These are phyloP conservation scores for Cuniculus paca DNA, from an alignment of 2,797 vertebrate genomes.

Conservation along the genomic window DNA sequence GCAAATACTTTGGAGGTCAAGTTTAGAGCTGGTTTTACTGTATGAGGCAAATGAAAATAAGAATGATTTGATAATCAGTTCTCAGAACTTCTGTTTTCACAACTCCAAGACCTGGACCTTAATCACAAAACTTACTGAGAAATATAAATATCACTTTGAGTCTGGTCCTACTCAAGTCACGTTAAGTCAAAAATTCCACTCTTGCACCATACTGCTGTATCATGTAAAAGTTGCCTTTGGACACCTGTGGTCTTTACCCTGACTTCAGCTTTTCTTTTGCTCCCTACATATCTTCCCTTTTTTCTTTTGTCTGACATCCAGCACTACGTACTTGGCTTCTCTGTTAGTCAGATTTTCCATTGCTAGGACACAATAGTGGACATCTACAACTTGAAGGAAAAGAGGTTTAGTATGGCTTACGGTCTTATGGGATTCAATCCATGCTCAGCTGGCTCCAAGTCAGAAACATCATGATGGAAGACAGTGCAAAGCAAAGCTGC, in stretches of 20 bases:
- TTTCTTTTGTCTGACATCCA: neutral
- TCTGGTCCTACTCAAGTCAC: neutral
- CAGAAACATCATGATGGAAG: neutral
- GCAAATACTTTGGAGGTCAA: no score
- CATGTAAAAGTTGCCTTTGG: neutral
- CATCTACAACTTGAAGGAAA: neutral
- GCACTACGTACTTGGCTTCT: neutral
- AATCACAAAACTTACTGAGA: constrained; percentile 14
- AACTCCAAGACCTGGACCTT: neutral
- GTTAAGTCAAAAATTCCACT: neutral
- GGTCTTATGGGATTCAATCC: neutral
- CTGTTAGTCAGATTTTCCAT: neutral
- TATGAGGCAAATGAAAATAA: constrained; percentile 7
- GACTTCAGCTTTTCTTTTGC: neutral
- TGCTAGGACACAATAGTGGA: neutral
- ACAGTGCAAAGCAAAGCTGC: neutral
- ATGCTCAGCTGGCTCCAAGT: neutral
- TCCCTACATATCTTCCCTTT: neutral
- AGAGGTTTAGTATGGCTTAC: neutral
- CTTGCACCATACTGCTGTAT: neutral
- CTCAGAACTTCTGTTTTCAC: constrained; percentile 22
- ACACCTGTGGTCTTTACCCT: neutral
- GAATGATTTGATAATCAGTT: constrained; percentile 18
- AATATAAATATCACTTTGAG: neutral
- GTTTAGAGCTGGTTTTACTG: neutral